Evolutionary conservation across 1,140 invertebrate species (phyloP).

Genomic region (Dinothrombium tinctorium): DNA sequence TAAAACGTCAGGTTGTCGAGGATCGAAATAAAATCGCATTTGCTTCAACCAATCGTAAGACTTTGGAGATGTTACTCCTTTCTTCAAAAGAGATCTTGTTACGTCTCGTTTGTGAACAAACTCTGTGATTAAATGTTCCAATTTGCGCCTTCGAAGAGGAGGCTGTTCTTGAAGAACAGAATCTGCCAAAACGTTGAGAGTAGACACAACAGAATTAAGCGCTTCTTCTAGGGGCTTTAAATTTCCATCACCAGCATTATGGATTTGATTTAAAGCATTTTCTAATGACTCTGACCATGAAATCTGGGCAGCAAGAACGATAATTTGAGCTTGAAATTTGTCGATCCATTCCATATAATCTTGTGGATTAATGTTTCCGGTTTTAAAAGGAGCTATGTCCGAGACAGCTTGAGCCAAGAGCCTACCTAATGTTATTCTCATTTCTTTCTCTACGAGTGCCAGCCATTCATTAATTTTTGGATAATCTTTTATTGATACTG

Average conservation of each 20-base stretch:
- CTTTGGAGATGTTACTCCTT: constrained; percentile 57
- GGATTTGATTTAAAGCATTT: constrained; percentile 40
- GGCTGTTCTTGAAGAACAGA: constrained; percentile 95
- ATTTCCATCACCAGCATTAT: constrained; percentile 26
- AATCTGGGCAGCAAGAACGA: constrained; percentile 85
- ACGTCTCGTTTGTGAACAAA: constrained; percentile 97
- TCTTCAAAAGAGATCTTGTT: constrained; percentile 59
- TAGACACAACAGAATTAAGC: constrained; percentile 61
- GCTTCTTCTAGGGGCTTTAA: constrained; percentile 47
- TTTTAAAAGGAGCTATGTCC: constrained; percentile 71
- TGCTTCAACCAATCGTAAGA: constrained; percentile 89
- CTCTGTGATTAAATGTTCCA: constrained; percentile 96
- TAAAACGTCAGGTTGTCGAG: constrained; percentile 69
- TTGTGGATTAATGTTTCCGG: constrained; percentile 46
- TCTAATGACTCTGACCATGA: constrained; percentile 93
- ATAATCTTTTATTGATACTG: constrained; percentile 74
- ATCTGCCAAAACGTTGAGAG: constrained; percentile 81
- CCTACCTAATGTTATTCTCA: constrained; percentile 80
- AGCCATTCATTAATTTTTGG: constrained; percentile 99
- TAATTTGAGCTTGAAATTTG: constrained; percentile 85
- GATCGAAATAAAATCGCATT: constrained; percentile 98
- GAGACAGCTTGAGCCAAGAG: constrained; percentile 65
- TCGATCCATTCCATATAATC: constrained; percentile 88
- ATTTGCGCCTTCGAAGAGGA: constrained; percentile 66
- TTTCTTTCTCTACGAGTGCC: constrained; percentile 68